These are phyloP conservation scores for Drosophila nigromelanica DNA, from an alignment of 1,140 invertebrate species.

Conservation along the genomic window DNA sequence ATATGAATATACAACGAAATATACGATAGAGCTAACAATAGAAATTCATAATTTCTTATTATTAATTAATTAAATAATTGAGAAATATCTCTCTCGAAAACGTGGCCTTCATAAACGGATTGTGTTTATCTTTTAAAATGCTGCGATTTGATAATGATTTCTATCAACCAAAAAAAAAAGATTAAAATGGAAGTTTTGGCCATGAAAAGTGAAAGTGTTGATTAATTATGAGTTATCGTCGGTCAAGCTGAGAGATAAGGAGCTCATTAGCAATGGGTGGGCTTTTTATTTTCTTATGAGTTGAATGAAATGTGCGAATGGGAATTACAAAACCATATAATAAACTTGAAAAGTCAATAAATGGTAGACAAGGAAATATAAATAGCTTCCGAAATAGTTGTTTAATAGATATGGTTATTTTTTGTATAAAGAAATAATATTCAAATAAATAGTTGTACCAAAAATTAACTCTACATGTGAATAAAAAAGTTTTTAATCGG, in stretches of 20 bases:
- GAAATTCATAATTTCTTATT: background rate
- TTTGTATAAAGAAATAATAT: too few species aligned
- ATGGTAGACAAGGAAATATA: background rate
- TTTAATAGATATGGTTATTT: too few species aligned
- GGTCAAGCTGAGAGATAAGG: conserved; percentile 1
- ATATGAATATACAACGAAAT: background rate
- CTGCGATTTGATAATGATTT: background rate
- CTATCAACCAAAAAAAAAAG: background rate
- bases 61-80: too few species aligned
- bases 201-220: conserved; percentile 22
- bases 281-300: background rate
- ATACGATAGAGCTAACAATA: background rate
- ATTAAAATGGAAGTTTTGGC: background rate
- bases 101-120: conserved; percentile 2
- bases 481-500: background rate
- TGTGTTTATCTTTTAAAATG: background rate
- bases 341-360: background rate
- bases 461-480: too few species aligned
- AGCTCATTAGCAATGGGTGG: conserved; percentile 17
- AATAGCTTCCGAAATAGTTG: too few species aligned
- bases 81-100: too few species aligned
- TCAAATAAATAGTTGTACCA: too few species aligned
- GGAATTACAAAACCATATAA: background rate
- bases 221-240: conserved; percentile 12
- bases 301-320: background rate